Conservation (phyloP, 2,888 invertebrate genomes). For the Eupithecia subumbrata region DNA sequence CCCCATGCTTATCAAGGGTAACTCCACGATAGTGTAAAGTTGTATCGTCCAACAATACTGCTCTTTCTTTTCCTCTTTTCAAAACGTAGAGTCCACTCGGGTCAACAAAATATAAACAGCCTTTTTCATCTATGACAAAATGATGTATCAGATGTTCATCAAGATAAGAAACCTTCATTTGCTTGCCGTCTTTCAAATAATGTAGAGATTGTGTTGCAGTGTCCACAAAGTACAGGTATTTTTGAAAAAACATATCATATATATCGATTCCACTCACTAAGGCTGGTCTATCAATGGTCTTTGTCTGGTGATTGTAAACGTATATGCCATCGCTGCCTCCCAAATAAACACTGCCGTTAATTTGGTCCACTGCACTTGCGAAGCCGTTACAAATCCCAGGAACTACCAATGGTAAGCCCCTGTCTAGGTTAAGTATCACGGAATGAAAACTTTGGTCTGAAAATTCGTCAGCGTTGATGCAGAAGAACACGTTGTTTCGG, state of each 20-base stretch:
- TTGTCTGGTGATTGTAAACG: slow-evolving; percentile 56
- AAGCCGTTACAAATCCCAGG: slow-evolving; percentile 67
- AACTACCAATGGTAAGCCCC: slow-evolving; percentile 52
- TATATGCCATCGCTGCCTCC: slow-evolving; percentile 71
- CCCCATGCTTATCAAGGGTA: slow-evolving; percentile 55
- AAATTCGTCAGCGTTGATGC: slow-evolving; percentile 69
- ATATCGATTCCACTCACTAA: slow-evolving; percentile 58
- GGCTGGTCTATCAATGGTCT: slow-evolving; percentile 53
- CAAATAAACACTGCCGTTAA: slow-evolving; percentile 57
- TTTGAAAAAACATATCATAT: slow-evolving; percentile 63
- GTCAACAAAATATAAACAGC: slow-evolving; percentile 60
- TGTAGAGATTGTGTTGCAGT: slow-evolving; percentile 60
- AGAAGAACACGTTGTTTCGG: slow-evolving; percentile 61
- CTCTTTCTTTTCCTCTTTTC: slow-evolving; percentile 47
- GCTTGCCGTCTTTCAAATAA: slow-evolving; percentile 48
- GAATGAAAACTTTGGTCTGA: slow-evolving; percentile 69
- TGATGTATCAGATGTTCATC: slow-evolving; percentile 60
- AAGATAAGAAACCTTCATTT: slow-evolving; percentile 47
- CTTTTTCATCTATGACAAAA: slow-evolving; percentile 55
- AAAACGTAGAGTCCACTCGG: slow-evolving; percentile 56
- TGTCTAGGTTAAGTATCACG: slow-evolving; percentile 59
- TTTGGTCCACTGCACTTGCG: slow-evolving; percentile 65
- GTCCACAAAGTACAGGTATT: slow-evolving; percentile 63
- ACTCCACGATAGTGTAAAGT: slow-evolving; percentile 58
- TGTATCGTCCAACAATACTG: slow-evolving; percentile 51